A percentile compares a stretch with the other conserved stretches of the same genome.
Evolutionary conservation across 2,797 vertebrate genomes (phyloP).

Genomic region (Smutsia temminckii): DNA sequence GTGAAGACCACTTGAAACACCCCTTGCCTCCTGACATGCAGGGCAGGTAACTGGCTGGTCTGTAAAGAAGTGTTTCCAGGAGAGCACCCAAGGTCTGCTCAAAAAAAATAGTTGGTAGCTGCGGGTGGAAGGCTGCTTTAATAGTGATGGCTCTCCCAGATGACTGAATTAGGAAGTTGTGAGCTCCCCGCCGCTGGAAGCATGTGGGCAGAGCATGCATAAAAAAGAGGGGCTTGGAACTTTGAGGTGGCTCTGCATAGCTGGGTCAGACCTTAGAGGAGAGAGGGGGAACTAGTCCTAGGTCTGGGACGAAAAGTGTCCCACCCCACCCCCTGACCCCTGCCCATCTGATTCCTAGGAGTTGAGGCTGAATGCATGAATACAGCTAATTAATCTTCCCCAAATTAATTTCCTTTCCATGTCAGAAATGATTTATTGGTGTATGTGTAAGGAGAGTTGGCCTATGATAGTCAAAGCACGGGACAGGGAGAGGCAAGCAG

Average conservation of each 20-base stretch:
- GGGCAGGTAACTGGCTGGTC: background rate
- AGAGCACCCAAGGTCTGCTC: background rate
- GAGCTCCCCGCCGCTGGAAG: background rate
- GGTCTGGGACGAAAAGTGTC: background rate
- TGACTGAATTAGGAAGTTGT: background rate
- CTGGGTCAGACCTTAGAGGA: background rate
- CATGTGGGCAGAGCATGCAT: background rate
- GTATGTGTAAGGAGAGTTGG: background rate
- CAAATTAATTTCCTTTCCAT: slow-evolving; percentile 65
- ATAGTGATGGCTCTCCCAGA: background rate
- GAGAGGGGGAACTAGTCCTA: background rate
- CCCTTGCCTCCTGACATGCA: background rate
- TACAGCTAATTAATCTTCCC: slow-evolving; percentile 74
- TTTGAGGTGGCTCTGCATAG: background rate
- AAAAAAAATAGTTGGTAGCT: background rate
- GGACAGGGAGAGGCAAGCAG: background rate
- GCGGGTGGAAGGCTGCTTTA: background rate
- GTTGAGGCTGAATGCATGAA: background rate
- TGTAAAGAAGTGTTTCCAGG: background rate
- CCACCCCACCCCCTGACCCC: background rate
- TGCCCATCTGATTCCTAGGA: slow-evolving; percentile 33
- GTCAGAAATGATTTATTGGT: slow-evolving; percentile 70
- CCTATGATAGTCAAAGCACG: background rate
- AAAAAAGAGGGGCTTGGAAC: background rate
- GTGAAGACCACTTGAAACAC: slow-evolving; percentile 46